A percentile compares a stretch with the other conserved stretches of the same genome.
Conservation (phyloP, 2,888 invertebrate genomes). For the Oxycera nigricornis region DNA sequence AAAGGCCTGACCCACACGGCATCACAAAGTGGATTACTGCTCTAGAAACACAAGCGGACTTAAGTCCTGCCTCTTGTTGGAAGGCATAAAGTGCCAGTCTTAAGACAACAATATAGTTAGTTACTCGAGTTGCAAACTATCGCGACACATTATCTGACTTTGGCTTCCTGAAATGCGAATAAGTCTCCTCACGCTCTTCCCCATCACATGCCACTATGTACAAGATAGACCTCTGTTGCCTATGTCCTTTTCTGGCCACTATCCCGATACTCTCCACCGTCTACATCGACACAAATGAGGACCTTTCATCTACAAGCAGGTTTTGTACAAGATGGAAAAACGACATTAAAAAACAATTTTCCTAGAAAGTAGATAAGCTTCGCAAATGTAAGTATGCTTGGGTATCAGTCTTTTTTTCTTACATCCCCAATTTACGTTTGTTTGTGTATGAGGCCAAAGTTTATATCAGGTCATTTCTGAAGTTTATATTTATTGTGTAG, state of each 20-base stretch:
- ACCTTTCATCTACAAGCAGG: conserved; percentile 40
- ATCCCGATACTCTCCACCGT: neutral
- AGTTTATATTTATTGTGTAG: neutral
- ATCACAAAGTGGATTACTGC: conserved; percentile 16
- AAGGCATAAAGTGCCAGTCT: neutral
- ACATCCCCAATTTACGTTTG: neutral
- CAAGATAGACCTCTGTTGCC: neutral
- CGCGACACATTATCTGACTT: conserved; percentile 6
- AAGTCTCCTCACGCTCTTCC: neutral
- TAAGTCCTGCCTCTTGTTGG: neutral
- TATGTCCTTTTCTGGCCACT: neutral
- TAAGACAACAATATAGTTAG: conserved; percentile 15
- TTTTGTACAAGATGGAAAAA: conserved; percentile 41
- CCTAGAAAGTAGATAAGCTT: conserved; percentile 44
- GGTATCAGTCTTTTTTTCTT: conserved; percentile 1
- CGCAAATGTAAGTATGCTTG: conserved; percentile 35
- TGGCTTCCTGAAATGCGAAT: conserved; percentile 10
- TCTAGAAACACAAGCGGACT: conserved; percentile 7
- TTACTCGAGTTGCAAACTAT: conserved; percentile 20
- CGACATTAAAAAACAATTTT: conserved; percentile 47
- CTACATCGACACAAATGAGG: neutral
- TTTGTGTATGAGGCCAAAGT: neutral
- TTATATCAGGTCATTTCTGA: neutral
- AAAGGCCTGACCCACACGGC: neutral
- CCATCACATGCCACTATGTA: too few species aligned